Base-by-base conservation (phyloP, 64 coral and sea anemone species). In the Acropora yongei region DNA sequence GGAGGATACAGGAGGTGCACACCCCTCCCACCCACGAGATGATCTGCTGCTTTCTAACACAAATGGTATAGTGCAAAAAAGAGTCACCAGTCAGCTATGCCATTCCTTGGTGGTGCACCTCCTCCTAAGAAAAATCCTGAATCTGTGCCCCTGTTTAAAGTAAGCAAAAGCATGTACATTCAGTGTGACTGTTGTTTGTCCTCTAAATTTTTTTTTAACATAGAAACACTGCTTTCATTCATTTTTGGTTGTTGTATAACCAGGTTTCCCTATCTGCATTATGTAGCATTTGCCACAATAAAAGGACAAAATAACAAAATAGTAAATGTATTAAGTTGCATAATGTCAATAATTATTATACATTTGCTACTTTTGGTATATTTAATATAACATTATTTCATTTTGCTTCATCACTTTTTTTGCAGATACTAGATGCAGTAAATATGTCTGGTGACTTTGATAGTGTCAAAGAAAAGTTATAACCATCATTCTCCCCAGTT, bases 301-400 rank as follows among this genome's bases (percentile, higher is more conserved):
- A 63, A 63, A 63, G 58, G 58, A 63, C 58, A 63, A 63, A 63
- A 63, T 63, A 13, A 63, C 58, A 63, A 63, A 30, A 30, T 30
- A 30, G 16, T 63, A 63, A 13, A 63, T 63, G 58, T 63, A 30
- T 30, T 0, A 63, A 63, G 58, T 63, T 63, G 58, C 58, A 63
- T 63, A 63, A 63, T 63, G 58, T 63, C 58, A 63, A 63, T 63
- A 9, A 55, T 63, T 8, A 63, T 63, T 63, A 30, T 30, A 63
- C 8, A 63, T 63, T 63, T 63, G 58, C 58, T 63, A 63, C 58
- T 13, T 63, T 63, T 63, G 58, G 58, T 63, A 63, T 63, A 63
- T 63, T 63, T 63, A 63, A 63, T 63, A 63, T 63, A 63, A 63
- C 58, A 63, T 63, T 63, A 63, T 63, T 63, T 63, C 58, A 63